Evolutionary conservation across 35 echinoderm and acorn worm genomes (phyloP), one percentile per base, ranked within the genome.

Genomic region (Stichopus chloronotus): DNA sequence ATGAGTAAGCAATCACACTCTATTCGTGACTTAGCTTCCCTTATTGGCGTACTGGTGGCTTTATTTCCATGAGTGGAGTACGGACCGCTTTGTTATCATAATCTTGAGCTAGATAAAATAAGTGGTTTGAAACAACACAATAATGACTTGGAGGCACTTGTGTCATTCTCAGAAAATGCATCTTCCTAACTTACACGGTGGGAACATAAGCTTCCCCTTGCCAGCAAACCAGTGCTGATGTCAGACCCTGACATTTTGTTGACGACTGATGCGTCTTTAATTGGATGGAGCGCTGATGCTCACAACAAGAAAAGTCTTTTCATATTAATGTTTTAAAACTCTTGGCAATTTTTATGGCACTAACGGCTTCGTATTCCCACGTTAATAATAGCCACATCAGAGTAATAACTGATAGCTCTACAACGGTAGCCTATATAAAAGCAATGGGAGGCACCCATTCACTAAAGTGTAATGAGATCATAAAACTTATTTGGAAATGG

Each of bases 281-380:
- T 2, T n/a, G 90, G 90, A 71, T 92, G 90, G 90, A 72, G 90
- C 16, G 74, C 90, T n/a, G 16, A 56, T 92, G 90, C 76, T 58
- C 52, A 7, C 43, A 19, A 23, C 7, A 80, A 5, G 74, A 92
- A 55, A 56, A 20, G 52, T 7, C 56, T 5, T 81, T 17, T 20
- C 43, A 92, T 16, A 92, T 92, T 22, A 81, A 92, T 57, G 24
- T 57, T 13, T 54, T 92, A 8, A 72, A 92, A 81, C 7, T 92
- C 8, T 25, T 92, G 7, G 90, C 90, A 14, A 20, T 20, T n/a
- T 55, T 17, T 6, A 72, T 92, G 63, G 90, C 8, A 19, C 6
- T 92, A 5, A 53, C 19, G 19, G n/a, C 90, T 5, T 57, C 79
- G 16, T 78, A 10, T 92, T 11, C 11, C 8, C n/a, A 78, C 6